Conservation (phyloP, 2,113 vertebrate species). For the Microcebus murinus region DNA sequence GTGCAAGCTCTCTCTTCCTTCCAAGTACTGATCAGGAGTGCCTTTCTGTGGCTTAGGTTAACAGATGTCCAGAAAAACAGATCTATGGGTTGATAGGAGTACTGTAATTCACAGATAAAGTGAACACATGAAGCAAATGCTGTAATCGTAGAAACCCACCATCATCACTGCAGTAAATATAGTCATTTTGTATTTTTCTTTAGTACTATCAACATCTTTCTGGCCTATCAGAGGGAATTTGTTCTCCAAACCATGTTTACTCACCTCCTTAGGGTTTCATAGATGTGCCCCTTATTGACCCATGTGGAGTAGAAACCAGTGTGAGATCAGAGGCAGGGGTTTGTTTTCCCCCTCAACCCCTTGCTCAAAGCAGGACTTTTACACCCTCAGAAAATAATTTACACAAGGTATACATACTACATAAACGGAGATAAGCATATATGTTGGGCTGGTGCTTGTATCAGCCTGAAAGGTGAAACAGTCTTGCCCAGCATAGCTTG, state of each 20-base stretch:
- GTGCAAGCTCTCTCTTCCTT: not conserved
- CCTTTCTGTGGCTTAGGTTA: slow-evolving; percentile 1
- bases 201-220: not conserved
- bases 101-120: not conserved
- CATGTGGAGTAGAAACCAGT: not conserved
- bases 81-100: not conserved
- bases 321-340: not conserved
- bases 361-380: not conserved
- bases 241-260: not conserved
- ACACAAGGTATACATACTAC: not conserved
- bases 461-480: not conserved
- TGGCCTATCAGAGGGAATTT: not conserved
- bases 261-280: not conserved
- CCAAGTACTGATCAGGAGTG: not conserved
- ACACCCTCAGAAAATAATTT: not conserved
- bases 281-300: not conserved
- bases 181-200: not conserved
- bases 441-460: not conserved
- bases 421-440: fast-evolving
- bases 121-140: not conserved
- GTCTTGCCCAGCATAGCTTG: not conserved
- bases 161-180: not conserved
- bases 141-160: not conserved
- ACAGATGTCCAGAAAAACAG: not conserved
- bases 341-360: not conserved